Conservation (phyloP, 1,140 invertebrate genomes). For the Ditylenchus dipsaci region DNA sequence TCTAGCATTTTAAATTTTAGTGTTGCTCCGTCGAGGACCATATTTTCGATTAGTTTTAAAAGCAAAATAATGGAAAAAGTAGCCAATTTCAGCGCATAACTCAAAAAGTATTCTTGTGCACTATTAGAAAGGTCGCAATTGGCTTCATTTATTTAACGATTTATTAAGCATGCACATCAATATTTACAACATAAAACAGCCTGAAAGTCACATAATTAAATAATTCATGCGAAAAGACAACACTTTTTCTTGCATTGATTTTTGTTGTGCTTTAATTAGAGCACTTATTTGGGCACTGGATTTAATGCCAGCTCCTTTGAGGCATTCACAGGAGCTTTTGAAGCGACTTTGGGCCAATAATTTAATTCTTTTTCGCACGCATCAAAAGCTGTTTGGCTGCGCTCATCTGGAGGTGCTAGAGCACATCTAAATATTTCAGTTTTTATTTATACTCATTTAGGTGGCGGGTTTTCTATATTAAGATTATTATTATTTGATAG, state of each 20-base stretch:
- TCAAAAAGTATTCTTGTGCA: no score
- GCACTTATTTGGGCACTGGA: slow-evolving; percentile 44
- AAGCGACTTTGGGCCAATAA: slow-evolving; percentile 45
- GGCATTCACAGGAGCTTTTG: slow-evolving; percentile 50
- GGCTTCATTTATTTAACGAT: background rate
- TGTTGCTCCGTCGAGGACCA: no score
- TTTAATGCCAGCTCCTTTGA: slow-evolving; percentile 50
- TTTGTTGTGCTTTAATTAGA: no score
- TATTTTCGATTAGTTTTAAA: no score
- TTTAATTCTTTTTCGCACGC: slow-evolving; percentile 51
- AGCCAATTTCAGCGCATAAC: no score
- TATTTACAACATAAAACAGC: background rate
- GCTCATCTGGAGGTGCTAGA: slow-evolving; percentile 49
- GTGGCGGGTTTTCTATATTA: no score
- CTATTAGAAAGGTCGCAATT: no score
- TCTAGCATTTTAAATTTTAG: no score
- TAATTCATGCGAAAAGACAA: background rate
- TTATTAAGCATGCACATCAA: background rate
- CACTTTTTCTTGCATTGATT: background rate
- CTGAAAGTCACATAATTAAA: background rate
- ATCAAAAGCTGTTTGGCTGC: slow-evolving; percentile 48
- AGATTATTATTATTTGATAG: slow-evolving; percentile 12
- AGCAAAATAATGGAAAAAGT: no score
- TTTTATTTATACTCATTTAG: no score
- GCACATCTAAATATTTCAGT: slow-evolving; percentile 51